Base-by-base conservation (phyloP, 2,888 invertebrate genomes). In the Zelleria hepariella region DNA sequence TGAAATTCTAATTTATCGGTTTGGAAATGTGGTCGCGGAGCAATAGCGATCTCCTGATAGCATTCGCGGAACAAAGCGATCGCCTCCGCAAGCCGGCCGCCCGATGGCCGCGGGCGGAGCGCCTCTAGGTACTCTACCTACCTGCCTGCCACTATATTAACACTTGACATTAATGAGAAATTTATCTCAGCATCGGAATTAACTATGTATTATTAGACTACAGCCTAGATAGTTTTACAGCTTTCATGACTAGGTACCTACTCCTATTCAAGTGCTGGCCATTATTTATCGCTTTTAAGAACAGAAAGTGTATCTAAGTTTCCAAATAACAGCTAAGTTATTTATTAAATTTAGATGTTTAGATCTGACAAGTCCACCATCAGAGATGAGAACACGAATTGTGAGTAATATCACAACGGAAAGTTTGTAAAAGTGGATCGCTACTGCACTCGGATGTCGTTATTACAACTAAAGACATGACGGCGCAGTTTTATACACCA, bases 81-180 rank as follows among this genome's bases (percentile, higher is more conserved):
- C 20, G 55, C 60, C 59, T 52, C 23, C 25, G 25, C 25, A 25
- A 24, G 57, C 5, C 25, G 52, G 42, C 49, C 47, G 42, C 54
- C 51, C 47, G 58, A 65, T 59, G 47, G 59, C 61, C 49, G 52
- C 58, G 57, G 60, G 58, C 62, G 47, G 15, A 32, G 49, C 51
- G 23, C 8, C 51, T 20, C 51, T 51, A 10, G 20, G 51, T 10
- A 23, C 20, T 10, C n/a, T 42, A 51, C 18, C 20, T 51, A 21
- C n/a, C n/a, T 23, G 51, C 21, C 23, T 51, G 51, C 51, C 23
- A 20, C 51, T 51, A 21, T 51, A 49, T 49, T 18, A 49, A 49
- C 62, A 65, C 63, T 60, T 64, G 64, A 64, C 65, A 61, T 67
- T 75, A 77, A 77, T 73, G 72, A 74, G 75, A 73, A 51, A 51